Percentiles rank a stretch among this genome's conserved stretches.
Conservation (phyloP, 2,113 vertebrate species). For the Macquaria ambigua region DNA sequence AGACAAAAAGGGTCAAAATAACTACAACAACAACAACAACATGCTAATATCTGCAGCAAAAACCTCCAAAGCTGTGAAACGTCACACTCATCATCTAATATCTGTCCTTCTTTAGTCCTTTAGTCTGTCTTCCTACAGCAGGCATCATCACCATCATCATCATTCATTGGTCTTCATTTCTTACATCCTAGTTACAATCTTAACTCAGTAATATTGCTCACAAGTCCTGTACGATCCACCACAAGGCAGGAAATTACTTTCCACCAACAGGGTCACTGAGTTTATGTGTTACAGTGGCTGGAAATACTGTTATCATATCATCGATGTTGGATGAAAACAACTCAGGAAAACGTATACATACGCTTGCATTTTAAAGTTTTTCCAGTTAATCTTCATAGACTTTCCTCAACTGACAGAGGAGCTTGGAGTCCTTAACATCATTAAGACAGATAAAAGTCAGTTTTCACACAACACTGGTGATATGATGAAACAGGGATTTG, state of each 20-base stretch:
- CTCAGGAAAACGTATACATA: no score
- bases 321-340: background rate
- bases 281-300: background rate
- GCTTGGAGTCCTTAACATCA: background rate
- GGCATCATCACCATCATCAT: constrained; percentile 4
- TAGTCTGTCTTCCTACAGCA: constrained; percentile 13
- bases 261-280: background rate
- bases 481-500: background rate
- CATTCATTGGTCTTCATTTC: background rate
- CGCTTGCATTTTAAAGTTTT: no score
- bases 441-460: background rate
- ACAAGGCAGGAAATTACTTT: constrained; percentile 1
- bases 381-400: no score
- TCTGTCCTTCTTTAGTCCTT: background rate
- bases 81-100: constrained; percentile 1
- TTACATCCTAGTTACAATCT: constrained; percentile 14
- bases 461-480: background rate
- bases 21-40: constrained; percentile 10
- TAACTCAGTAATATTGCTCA: constrained; percentile 1
- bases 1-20: constrained; percentile 33
- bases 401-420: background rate
- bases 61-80: constrained; percentile 22
- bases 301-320: background rate
- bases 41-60: constrained; percentile 12
- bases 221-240: background rate